A percentile compares a stretch with the other conserved stretches of the same genome.
Evolutionary conservation across 2,888 invertebrate genomes (phyloP).

Genomic region (Tetanocera ferruginea): DNA sequence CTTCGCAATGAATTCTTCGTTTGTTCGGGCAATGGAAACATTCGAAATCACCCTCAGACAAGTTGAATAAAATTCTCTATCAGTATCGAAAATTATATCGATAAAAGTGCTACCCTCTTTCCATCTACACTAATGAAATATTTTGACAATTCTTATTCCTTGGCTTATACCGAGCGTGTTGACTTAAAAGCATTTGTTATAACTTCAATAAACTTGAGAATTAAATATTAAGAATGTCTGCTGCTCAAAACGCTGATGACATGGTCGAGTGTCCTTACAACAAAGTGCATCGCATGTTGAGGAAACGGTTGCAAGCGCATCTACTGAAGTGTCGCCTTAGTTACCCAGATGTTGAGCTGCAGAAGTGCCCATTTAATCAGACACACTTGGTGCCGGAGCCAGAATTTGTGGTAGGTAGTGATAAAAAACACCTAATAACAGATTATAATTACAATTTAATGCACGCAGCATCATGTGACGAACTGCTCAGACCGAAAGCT

Average conservation of each 20-base stretch:
- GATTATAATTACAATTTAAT: not conserved
- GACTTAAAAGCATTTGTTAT: not conserved
- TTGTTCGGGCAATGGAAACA: too few relatives aligned
- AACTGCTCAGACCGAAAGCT: constrained; percentile 53
- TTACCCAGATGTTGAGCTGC: constrained; percentile 67
- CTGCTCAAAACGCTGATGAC: not conserved
- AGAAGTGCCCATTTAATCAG: constrained; percentile 74
- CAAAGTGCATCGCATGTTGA: constrained; percentile 71
- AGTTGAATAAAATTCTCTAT: not conserved
- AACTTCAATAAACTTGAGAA: not conserved
- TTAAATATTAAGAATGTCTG: not conserved
- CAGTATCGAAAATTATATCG: not conserved
- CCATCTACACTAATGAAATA: too few relatives aligned
- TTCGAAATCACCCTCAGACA: too few relatives aligned
- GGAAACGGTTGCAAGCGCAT: constrained; percentile 73
- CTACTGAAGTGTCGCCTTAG: constrained; percentile 74
- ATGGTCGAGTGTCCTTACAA: constrained; percentile 73
- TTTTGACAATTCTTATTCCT: too few relatives aligned
- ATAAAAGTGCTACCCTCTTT: not conserved
- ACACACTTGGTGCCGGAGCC: constrained; percentile 73
- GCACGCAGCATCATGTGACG: constrained; percentile 52
- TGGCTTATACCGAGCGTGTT: not conserved
- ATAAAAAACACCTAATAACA: not conserved
- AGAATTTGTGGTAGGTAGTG: constrained; percentile 62
- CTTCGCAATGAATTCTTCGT: too few relatives aligned